Evolutionary conservation across 2,888 invertebrate species (phyloP).

Genomic region (Steinernema hermaphroditum): DNA sequence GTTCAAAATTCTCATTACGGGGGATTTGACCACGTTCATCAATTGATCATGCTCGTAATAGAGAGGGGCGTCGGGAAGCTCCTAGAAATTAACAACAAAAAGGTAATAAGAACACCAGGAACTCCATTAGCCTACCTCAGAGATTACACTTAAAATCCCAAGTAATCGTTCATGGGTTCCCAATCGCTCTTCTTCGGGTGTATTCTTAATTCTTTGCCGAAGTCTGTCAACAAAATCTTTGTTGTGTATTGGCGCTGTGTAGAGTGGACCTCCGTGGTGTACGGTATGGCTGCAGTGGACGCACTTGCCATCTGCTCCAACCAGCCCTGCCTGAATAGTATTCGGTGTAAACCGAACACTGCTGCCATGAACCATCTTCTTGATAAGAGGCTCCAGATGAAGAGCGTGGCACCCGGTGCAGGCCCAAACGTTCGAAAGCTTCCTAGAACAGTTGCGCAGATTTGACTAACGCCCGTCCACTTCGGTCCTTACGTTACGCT

Average conservation of each 20-base stretch:
- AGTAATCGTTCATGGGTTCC: constrained; percentile 78
- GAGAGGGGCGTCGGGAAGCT: constrained; percentile 81
- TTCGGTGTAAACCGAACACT: constrained; percentile 45
- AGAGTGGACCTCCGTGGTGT: constrained; percentile 89
- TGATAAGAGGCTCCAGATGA: constrained; percentile 78
- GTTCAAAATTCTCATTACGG: constrained; percentile 26
- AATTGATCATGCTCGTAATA: constrained; percentile 83
- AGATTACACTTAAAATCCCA: constrained; percentile 80
- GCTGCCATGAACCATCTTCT: constrained; percentile 49
- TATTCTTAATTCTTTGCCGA: constrained; percentile 67
- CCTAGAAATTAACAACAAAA: constrained; percentile 70
- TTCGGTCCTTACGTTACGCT: constrained; percentile 75
- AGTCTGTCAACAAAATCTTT: constrained; percentile 77
- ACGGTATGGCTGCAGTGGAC: constrained; percentile 56
- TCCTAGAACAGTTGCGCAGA: constrained; percentile 70
- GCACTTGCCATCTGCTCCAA: constrained; percentile 49
- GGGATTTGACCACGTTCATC: constrained; percentile 71
- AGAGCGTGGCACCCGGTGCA: constrained; percentile 87
- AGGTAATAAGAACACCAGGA: neutral
- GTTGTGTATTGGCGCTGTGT: constrained; percentile 85
- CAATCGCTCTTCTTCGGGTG: constrained; percentile 69
- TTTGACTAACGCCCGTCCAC: neutral
- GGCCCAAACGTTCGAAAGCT: constrained; percentile 83
- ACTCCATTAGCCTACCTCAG: constrained; percentile 68
- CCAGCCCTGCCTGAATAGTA: constrained; percentile 38